Percentiles rank a stretch among this genome's conserved stretches.
These are phyloP conservation scores for Arctopsyche grandis DNA, from an alignment of 1,140 invertebrate genomes.

Conservation along the genomic window DNA sequence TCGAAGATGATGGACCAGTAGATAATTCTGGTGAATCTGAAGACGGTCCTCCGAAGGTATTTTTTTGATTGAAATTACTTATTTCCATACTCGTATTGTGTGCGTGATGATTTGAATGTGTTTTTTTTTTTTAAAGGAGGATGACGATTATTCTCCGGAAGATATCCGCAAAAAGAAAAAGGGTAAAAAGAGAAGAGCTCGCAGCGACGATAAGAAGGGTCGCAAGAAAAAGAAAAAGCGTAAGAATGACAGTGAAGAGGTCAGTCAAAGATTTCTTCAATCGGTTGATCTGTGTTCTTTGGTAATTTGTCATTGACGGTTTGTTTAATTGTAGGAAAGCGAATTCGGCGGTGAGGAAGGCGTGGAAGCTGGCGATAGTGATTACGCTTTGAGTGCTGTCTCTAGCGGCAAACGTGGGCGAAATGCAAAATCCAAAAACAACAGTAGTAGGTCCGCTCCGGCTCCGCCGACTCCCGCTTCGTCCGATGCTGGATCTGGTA, in stretches of 20 bases:
- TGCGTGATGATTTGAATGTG: conserved; percentile 11
- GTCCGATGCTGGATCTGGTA: conserved; percentile 64
- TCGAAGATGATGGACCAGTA: conserved; percentile 71
- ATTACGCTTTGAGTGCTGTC: conserved; percentile 72
- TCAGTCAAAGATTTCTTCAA: conserved; percentile 60
- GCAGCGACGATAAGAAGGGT: conserved; percentile 87
- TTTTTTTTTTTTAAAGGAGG: conserved; percentile 68
- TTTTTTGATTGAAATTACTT: conserved; percentile 37
- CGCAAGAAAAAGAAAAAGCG: conserved; percentile 94
- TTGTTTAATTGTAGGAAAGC: conserved; percentile 72
- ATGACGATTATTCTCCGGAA: conserved; percentile 88
- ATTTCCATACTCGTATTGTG: neutral
- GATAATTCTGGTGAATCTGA: conserved; percentile 80
- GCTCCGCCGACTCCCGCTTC: conserved; percentile 63
- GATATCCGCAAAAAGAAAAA: conserved; percentile 87
- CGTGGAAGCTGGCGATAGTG: conserved; percentile 74
- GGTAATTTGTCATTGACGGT: neutral
- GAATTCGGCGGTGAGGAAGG: conserved; percentile 80
- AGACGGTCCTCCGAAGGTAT: conserved; percentile 71
- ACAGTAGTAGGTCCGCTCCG: conserved; percentile 58
- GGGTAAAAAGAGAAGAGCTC: conserved; percentile 89
- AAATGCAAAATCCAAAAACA: conserved; percentile 59
- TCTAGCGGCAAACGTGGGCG: conserved; percentile 67
- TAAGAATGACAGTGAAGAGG: conserved; percentile 89
- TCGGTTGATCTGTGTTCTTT: neutral